phyloP scores from a whole-genome alignment of 2,113 vertebrate genomes.

The Sciurus niger region DNA sequence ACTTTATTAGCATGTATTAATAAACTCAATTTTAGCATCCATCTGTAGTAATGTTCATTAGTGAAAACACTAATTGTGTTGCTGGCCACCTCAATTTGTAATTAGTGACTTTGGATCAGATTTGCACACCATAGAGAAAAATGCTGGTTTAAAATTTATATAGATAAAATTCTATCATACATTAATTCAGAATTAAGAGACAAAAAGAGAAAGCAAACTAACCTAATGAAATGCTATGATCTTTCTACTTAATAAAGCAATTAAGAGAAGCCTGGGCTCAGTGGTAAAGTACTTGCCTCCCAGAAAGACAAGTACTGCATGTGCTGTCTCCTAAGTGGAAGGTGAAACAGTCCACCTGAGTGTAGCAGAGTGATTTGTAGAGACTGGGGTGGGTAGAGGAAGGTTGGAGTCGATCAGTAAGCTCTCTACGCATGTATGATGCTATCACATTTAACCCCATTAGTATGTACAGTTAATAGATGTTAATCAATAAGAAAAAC shows the following conservation, averaged over 20 bases:
- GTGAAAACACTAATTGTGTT: background rate
- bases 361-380: background rate
- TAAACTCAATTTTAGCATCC: background rate
- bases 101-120: background rate
- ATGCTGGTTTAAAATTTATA: background rate
- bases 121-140: background rate
- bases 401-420: background rate
- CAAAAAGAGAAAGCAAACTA: background rate
- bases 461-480: background rate
- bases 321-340: background rate
- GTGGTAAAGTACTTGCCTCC: background rate
- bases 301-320: background rate
- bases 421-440: background rate
- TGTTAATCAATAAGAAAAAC: background rate
- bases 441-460: background rate
- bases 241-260: background rate
- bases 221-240: background rate
- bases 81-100: background rate
- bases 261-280: background rate
- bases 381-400: background rate
- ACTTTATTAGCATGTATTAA: background rate
- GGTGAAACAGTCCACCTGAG: background rate
- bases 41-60: background rate
- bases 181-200: background rate
- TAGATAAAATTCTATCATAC: background rate